These are phyloP conservation scores for Enteromius radiatus DNA, from an alignment of 2,797 vertebrate genomes.

Conservation along the genomic window DNA sequence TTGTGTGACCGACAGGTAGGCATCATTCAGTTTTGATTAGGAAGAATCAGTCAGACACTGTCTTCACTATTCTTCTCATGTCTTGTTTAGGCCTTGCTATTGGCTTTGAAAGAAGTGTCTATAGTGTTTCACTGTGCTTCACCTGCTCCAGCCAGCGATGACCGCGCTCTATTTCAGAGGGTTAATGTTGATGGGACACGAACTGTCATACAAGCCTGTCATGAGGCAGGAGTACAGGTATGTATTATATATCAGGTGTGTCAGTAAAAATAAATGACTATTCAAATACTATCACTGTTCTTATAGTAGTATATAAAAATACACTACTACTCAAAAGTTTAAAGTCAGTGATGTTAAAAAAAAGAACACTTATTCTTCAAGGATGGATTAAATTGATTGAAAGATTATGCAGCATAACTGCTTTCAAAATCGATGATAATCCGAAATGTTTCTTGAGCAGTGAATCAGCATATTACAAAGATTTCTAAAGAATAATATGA, in stretches of 20 bases:
- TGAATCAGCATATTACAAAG: background rate
- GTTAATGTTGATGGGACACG: conserved; percentile 90
- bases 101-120: conserved; percentile 83
- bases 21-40: background rate
- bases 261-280: background rate
- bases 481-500: background rate
- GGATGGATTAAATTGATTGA: background rate
- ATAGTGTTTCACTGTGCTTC: conserved; percentile 96
- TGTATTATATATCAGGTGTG: background rate
- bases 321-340: background rate
- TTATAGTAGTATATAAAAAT: too few relatives aligned
- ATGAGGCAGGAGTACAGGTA: conserved; percentile 91
- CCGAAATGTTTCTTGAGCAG: background rate
- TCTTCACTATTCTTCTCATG: background rate
- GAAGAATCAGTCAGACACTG: background rate
- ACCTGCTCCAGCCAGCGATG: conserved; percentile 86
- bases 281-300: too few relatives aligned
- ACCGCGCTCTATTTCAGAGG: conserved; percentile 87
- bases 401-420: background rate
- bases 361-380: background rate
- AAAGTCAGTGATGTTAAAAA: background rate
- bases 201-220: conserved; percentile 87
- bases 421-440: background rate
- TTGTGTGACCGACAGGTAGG: conserved; percentile 89
- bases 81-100: conserved; percentile 83